These are phyloP conservation scores for Hirundichthys speculiger DNA, from an alignment of 2,113 vertebrate species.

Conservation along the genomic window DNA sequence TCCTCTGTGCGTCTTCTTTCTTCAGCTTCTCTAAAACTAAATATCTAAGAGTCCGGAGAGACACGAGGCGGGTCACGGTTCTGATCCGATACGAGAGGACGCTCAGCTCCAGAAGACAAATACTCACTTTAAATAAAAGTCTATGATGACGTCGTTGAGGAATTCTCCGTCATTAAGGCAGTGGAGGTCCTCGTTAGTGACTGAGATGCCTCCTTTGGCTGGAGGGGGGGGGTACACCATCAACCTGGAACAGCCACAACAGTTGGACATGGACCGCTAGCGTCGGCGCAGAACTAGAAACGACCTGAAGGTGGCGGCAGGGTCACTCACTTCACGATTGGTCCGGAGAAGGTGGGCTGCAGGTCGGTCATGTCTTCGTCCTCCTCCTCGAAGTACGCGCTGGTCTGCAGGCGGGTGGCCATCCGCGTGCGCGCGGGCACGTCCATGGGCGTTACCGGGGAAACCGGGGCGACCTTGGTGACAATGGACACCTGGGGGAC, in stretches of 20 bases:
- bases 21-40: constrained; percentile 95
- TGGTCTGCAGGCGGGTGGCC: constrained; percentile 68
- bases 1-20: constrained; percentile 92
- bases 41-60: constrained; percentile 80
- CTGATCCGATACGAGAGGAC: too few relatives aligned
- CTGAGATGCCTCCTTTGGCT: constrained; percentile 95
- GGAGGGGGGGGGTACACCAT: constrained; percentile 97
- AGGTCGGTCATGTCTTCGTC: constrained; percentile 91
- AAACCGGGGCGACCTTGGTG: constrained; percentile 4
- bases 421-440: constrained; percentile 75
- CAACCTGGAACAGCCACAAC: constrained; percentile 79
- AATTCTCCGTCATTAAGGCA: constrained; percentile 98
- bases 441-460: background rate
- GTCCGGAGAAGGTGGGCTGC: constrained; percentile 93
- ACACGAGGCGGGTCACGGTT: background rate
- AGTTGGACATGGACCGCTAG: background rate
- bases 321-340: constrained; percentile 90
- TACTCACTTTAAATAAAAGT: constrained; percentile 99
- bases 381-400: constrained; percentile 76
- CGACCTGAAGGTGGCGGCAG: background rate
- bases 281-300: too few relatives aligned
- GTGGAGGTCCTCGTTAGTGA: constrained; percentile 98
- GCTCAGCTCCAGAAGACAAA: background rate
- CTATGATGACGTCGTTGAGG: constrained; percentile 98
- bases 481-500: background rate